Evolutionary conservation across 2,888 invertebrate species (phyloP), one percentile per base, ranked within the genome.

Genomic region (Bombylius major): DNA sequence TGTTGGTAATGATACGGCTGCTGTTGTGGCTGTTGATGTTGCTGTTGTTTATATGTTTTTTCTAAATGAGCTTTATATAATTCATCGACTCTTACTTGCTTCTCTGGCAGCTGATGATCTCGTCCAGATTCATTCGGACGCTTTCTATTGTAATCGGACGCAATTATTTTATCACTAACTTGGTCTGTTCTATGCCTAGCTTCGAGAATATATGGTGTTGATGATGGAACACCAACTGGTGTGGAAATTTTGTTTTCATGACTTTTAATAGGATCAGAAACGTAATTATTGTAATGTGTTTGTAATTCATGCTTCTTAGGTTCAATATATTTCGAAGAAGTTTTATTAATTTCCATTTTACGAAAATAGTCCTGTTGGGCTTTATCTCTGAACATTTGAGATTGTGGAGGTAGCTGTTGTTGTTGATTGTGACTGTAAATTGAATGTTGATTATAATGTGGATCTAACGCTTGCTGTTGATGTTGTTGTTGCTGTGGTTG

Each of bases 111-210:
- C 23, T 56, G 56, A 33, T 57, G 57, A 39, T 48, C 39, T 36
- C 48, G 51, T 5, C 32, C 34, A 49, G 57, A 53, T 63, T 68
- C 67, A n/a, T 64, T 59, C 12, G 64, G 59, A 31, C 62, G 62
- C 60, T 62, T 63, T 48, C 55, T 51, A 42, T 50, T 46, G 9
- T 51, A 55, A 34, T 55, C 55, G 11, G 39, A 42, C 11, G 12
- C 39, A 23, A 23, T 23, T 4, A 11, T 11, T 42, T 42, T 42
- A 11, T 42, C 39, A 42, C 1, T 42, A 1, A 11, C 11, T 2
- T 42, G 12, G 11, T 42, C 39, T 5, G 4, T 42, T 11, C 12
- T 42, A 5, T 11, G 5, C 11, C 12, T 7, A n/a, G 36, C 12
- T 9, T 47, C 53, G 5, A 4, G 14, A 5, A 46, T 12, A 5